phyloP scores from a whole-genome alignment of 2,888 invertebrate genomes.

The Melieria omissa region DNA sequence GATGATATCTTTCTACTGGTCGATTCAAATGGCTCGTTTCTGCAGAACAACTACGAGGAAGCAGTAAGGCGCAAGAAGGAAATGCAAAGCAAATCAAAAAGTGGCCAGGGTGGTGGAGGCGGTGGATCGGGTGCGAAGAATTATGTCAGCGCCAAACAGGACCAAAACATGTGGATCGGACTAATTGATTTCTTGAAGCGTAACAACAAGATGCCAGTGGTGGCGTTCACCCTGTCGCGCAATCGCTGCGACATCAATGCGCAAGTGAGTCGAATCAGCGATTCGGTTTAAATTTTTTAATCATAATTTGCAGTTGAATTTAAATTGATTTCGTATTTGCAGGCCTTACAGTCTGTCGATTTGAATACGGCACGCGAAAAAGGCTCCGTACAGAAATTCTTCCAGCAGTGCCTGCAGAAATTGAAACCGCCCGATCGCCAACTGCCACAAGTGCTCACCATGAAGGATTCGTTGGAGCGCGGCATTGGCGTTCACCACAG shows the following conservation, averaged over 20 bases:
- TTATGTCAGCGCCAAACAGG: slow-evolving; percentile 71
- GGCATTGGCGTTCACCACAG: slow-evolving; percentile 99
- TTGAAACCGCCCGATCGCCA: slow-evolving; percentile 87
- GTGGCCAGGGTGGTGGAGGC: slow-evolving; percentile 43
- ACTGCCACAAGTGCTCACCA: slow-evolving; percentile 84
- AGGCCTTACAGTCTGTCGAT: slow-evolving; percentile 75
- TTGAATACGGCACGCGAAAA: slow-evolving; percentile 88
- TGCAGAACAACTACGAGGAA: slow-evolving; percentile 73
- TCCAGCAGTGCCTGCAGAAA: slow-evolving; percentile 82
- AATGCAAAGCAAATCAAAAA: slow-evolving; percentile 56
- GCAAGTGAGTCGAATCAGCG: slow-evolving; percentile 40
- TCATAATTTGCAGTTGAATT: background rate
- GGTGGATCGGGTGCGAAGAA: slow-evolving; percentile 40
- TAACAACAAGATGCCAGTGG: slow-evolving; percentile 89
- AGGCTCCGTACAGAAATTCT: slow-evolving; percentile 84
- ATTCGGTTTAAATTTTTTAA: too few relatives aligned
- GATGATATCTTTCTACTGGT: slow-evolving; percentile 83
- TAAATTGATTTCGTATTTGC: slow-evolving; percentile 41
- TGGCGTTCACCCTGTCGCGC: slow-evolving; percentile 91
- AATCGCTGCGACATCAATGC: slow-evolving; percentile 72
- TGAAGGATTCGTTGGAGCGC: slow-evolving; percentile 78
- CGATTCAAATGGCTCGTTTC: slow-evolving; percentile 78
- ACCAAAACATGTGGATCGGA: slow-evolving; percentile 84
- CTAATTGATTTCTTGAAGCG: slow-evolving; percentile 85
- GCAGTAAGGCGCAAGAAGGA: slow-evolving; percentile 69